Percentiles rank a stretch among this genome's conserved stretches.
Conservation (phyloP, 2,797 vertebrate genomes). For the Dermochelys coriacea region DNA sequence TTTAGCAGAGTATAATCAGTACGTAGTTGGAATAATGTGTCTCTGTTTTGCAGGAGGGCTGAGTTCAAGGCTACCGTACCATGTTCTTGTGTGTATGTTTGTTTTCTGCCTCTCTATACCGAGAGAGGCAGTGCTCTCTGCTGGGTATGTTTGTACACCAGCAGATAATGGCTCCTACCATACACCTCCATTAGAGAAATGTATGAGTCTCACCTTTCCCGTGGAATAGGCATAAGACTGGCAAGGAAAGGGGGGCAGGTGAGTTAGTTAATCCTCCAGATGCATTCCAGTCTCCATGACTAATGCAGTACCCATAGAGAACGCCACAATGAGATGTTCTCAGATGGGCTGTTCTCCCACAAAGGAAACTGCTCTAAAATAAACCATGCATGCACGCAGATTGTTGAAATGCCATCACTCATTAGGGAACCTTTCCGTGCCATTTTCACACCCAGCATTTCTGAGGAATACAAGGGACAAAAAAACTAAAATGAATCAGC, state of each 20-base stretch:
- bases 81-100: not conserved
- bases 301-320: fast-evolving
- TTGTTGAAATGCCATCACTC: not conserved
- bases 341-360: not conserved
- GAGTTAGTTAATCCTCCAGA: not conserved
- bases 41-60: not conserved
- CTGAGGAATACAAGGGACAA: slow-evolving; percentile 28
- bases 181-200: not conserved
- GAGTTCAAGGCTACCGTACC: not conserved
- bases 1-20: not conserved
- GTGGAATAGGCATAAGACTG: not conserved
- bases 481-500: slow-evolving; percentile 1
- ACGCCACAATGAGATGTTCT: not conserved
- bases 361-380: not conserved
- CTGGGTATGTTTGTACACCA: not conserved
- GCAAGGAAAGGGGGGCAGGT: not conserved
- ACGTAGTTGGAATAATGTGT: not conserved
- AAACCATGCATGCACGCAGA: not conserved
- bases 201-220: not conserved
- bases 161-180: not conserved
- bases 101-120: not conserved
- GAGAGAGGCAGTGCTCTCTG: fast-evolving
- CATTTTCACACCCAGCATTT: not conserved
- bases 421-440: not conserved
- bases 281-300: not conserved